Base-by-base conservation (phyloP, 2,797 vertebrate species). In the Halcyon leucocephala region DNA sequence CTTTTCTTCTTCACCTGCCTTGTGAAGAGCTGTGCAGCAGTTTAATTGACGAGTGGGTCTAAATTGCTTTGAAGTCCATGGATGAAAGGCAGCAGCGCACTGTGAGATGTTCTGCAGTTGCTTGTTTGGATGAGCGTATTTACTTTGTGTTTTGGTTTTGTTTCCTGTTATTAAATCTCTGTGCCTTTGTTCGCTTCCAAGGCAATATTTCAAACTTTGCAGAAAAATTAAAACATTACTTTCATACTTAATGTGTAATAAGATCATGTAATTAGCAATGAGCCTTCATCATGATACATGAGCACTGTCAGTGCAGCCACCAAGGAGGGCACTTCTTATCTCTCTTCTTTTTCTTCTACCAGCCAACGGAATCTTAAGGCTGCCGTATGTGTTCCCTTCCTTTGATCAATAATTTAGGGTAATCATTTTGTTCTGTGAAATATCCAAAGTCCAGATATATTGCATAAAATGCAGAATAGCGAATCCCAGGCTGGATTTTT, bases 401-500 rank as follows among this genome's bases (percentile, higher is more conserved):
- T 96, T 95, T 94, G 94, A 94, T 95, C 79, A 88, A 93, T 87
- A 82, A 94, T 91, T 93, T 31, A 91, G 82, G 69, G 70, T 84
- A 90, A 96, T 93, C 83, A 70, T 86, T 96, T 95, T 95, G 92
- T 93, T 91, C 90, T 94, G 55, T 66, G 78, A 86, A 51, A 84
- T 61, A 72, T 82, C 62, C 17, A 5, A 7, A 78, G 80, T 69
- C 88, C 25, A n/a, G 82, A 42, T 78, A 54, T 58, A 76, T 69
- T 72, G 65, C 65, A 92, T 84, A 80, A 90, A 94, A 93, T 74
- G 85, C 70, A 95, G 86, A 94, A 26, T 11, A 74, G 86, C 66
- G 51, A 72, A 29, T 69, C 85, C 48, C 73, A 76, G 77, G 25
- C 25, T 58, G 66, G 77, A 70, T 86, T 91, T 81, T 72, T 57